These are phyloP conservation scores for Ecdyonurus torrentis DNA, from an alignment of 2,888 invertebrate genomes.

Conservation along the genomic window DNA sequence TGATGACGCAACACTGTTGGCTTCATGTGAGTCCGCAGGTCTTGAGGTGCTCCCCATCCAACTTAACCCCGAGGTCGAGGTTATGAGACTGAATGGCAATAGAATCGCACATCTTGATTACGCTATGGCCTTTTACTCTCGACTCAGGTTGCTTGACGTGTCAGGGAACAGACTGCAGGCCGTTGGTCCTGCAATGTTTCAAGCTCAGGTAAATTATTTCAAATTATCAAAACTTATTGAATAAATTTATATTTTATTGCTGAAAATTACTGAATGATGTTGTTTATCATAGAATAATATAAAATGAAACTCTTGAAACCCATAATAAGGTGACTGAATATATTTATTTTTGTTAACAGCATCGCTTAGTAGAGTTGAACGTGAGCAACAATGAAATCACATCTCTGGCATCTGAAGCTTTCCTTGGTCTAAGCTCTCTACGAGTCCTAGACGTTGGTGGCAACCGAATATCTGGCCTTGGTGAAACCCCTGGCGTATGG, in stretches of 20 bases:
- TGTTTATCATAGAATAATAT: no score
- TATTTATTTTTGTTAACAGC: no score
- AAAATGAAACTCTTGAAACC: no score
- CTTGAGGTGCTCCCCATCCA: slow-evolving; percentile 78
- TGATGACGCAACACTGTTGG: slow-evolving; percentile 57
- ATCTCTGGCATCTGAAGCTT: slow-evolving; percentile 38
- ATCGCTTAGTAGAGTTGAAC: slow-evolving; percentile 43
- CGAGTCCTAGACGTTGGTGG: slow-evolving; percentile 52
- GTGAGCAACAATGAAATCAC: slow-evolving; percentile 63
- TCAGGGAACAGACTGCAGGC: slow-evolving; percentile 65
- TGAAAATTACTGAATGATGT: no score
- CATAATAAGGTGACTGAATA: no score
- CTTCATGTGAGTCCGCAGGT: slow-evolving; percentile 58
- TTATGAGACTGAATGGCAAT: slow-evolving; percentile 68
- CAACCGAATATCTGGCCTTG: slow-evolving; percentile 59
- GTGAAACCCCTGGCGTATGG: slow-evolving; percentile 38
- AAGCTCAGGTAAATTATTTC: slow-evolving; percentile 39
- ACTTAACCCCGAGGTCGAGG: slow-evolving; percentile 61
- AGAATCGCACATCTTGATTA: slow-evolving; percentile 61
- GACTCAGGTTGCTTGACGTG: slow-evolving; percentile 62
- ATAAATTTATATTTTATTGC: no score
- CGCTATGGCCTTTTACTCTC: slow-evolving; percentile 62
- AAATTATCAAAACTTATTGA: no score
- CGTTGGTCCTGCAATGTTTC: slow-evolving; percentile 67
- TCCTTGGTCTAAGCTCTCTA: slow-evolving; percentile 45